phyloP scores from a whole-genome alignment of 2,888 invertebrate species.

The Oscheius sp. region DNA sequence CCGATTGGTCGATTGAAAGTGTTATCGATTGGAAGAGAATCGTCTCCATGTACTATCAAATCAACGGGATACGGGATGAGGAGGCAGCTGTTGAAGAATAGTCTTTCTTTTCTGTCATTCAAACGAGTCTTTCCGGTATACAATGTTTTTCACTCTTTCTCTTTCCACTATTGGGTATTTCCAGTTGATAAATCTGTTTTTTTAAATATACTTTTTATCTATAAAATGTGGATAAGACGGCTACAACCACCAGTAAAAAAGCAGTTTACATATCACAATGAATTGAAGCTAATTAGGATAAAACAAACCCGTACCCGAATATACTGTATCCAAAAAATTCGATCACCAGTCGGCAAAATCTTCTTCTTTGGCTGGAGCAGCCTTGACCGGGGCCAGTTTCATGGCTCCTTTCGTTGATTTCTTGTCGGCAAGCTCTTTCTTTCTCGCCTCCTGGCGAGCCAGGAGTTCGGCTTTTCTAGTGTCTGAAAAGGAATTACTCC shows the following conservation, averaged over 20 bases:
- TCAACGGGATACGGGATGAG: constrained; percentile 49
- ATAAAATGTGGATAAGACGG: too few species aligned
- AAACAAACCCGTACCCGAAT: constrained; percentile 12
- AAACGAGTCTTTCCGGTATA: constrained; percentile 15
- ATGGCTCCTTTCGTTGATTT: constrained; percentile 58
- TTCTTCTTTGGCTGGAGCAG: constrained; percentile 40
- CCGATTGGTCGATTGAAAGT: constrained; percentile 55
- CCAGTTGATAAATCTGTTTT: too few species aligned
- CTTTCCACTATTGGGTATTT: too few species aligned
- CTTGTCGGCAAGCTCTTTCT: constrained; percentile 57
- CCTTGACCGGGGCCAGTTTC: constrained; percentile 46
- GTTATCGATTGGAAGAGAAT: constrained; percentile 72
- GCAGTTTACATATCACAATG: too few species aligned
- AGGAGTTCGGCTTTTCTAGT: constrained; percentile 55
- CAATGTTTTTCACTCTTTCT: constrained; percentile 9
- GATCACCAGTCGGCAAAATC: constrained; percentile 56
- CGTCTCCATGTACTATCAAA: constrained; percentile 69
- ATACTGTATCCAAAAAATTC: background rate
- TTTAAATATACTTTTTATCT: too few species aligned
- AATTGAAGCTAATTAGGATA: too few species aligned
- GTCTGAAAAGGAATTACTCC: constrained; percentile 39
- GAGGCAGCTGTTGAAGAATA: constrained; percentile 22
- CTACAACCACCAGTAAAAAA: too few species aligned
- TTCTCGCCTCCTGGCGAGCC: constrained; percentile 59
- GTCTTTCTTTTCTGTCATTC: constrained; percentile 26